Evolutionary conservation across 2,113 vertebrate species (phyloP).

Genomic region (Chelonoidis abingdonii): DNA sequence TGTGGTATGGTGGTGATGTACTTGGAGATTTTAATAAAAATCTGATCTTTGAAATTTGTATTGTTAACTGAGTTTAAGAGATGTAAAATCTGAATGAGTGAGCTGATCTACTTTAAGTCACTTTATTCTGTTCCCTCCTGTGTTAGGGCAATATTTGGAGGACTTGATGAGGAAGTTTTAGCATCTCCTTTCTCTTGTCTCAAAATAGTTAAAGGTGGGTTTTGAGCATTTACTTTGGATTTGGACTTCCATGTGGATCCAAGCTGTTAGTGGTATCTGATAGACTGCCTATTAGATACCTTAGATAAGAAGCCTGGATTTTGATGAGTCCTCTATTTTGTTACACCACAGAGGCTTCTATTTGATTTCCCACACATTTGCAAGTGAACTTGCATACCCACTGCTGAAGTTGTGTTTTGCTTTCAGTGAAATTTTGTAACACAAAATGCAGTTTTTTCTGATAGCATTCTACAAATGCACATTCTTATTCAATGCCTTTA

Average conservation of each 20-base stretch:
- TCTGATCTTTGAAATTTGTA: not conserved
- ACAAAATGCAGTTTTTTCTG: not conserved
- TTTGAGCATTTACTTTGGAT: not conserved
- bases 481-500: not conserved
- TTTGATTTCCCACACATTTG: not conserved
- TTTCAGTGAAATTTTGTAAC: not conserved
- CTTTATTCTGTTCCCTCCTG: not conserved
- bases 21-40: not conserved
- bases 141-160: fast-evolving
- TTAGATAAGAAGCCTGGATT: not conserved
- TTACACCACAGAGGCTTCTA: not conserved
- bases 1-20: not conserved
- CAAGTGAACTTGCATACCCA: not conserved
- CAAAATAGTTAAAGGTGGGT: not conserved
- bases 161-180: too few relatives aligned
- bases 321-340: not conserved
- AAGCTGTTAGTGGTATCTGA: not conserved
- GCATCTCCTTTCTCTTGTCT: not conserved
- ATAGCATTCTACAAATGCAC: not conserved
- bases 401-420: not conserved
- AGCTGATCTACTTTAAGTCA: not conserved
- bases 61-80: not conserved
- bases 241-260: not conserved
- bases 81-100: not conserved
- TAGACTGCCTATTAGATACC: not conserved